Conservation (phyloP, 2,888 invertebrate species). For the Sisyra terminalis region DNA sequence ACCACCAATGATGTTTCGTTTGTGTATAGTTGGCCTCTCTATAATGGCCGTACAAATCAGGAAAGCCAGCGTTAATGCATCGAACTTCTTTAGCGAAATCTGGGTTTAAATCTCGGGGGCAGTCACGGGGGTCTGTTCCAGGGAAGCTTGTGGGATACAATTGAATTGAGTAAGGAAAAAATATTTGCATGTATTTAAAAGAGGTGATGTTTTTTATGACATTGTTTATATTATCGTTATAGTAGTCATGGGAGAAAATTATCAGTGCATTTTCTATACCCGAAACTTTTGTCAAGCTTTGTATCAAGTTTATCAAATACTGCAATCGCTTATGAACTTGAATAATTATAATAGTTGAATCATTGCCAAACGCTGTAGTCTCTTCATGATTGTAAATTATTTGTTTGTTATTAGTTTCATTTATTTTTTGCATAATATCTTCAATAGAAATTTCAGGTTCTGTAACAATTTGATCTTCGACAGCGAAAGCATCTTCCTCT, state of each 20-base stretch:
- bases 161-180: conserved; percentile 41
- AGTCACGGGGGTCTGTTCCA: conserved; percentile 37
- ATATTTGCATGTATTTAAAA: conserved; percentile 42
- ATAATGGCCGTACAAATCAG: conserved; percentile 45
- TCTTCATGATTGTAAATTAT: too few species aligned
- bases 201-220: conserved; percentile 34
- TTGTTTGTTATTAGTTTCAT: too few species aligned
- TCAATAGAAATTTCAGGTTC: too few species aligned
- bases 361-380: too few species aligned
- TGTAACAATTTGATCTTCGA: too few species aligned
- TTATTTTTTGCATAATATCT: too few species aligned
- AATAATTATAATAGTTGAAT: too few species aligned
- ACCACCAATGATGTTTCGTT: conserved; percentile 51
- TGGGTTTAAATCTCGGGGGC: conserved; percentile 24
- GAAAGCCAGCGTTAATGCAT: conserved; percentile 35
- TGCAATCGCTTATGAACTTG: conserved; percentile 38
- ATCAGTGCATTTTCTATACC: conserved; percentile 34
- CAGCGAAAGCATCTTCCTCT: too few species aligned
- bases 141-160: conserved; percentile 38
- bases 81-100: conserved; percentile 26
- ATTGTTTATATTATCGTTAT: conserved; percentile 32
- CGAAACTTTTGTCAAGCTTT: conserved; percentile 31
- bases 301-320: conserved; percentile 35
- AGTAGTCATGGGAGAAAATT: conserved; percentile 42
- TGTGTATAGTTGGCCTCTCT: conserved; percentile 39